Conservation (phyloP, 2,797 vertebrate genomes). For the Loris lydekkerianus region DNA sequence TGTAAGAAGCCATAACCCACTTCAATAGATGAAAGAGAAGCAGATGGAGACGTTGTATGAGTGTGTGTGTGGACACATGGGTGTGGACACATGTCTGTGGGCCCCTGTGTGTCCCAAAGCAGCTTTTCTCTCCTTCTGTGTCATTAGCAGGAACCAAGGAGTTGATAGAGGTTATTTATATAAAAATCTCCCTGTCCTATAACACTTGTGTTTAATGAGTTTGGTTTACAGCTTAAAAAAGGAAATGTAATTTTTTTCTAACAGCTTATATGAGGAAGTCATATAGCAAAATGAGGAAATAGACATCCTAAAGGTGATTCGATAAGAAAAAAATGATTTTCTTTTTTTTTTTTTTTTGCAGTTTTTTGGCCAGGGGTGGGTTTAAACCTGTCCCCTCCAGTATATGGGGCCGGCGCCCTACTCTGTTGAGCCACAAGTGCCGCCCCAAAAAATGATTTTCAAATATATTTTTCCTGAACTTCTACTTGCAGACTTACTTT, state of each 20-base stretch:
- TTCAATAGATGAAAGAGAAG: conserved; percentile 70
- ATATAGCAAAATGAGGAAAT: conserved; percentile 6
- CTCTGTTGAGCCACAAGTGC: too few species aligned
- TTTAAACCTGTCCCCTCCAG: too few species aligned
- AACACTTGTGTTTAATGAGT: not conserved
- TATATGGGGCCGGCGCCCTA: too few species aligned
- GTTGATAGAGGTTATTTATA: not conserved
- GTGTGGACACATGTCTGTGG: too few species aligned
- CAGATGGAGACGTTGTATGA: not conserved
- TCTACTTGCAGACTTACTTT: not conserved
- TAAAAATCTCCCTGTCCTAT: not conserved
- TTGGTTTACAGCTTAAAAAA: not conserved
- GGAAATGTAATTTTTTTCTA: not conserved
- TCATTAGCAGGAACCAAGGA: not conserved
- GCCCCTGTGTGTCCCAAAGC: not conserved
- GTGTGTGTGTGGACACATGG: not conserved
- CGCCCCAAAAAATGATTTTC: not conserved
- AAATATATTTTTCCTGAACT: not conserved
- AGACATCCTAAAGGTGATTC: not conserved
- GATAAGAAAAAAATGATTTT: not conserved
- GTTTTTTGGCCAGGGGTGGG: too few species aligned
- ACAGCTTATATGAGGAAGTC: not conserved
- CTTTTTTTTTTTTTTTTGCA: too few species aligned
- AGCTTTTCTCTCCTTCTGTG: not conserved
- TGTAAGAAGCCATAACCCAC: conserved; percentile 70